Evolutionary conservation across 2,797 vertebrate species (phyloP).

Genomic region (Danio aesculapii): DNA sequence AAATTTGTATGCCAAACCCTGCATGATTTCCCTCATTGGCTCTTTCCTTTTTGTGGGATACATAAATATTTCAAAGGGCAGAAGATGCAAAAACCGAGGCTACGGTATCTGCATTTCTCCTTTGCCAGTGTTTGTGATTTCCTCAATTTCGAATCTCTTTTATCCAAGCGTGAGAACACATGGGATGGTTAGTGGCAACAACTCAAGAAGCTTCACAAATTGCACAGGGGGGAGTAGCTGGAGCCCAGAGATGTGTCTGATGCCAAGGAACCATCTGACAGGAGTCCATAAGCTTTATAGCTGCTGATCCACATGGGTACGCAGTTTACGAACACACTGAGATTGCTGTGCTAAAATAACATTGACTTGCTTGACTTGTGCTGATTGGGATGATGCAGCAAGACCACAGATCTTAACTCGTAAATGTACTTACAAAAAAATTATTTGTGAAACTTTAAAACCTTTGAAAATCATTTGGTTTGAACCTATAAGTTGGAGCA

Average conservation of each 20-base stretch:
- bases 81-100: constrained; percentile 11
- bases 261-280: constrained; percentile 17
- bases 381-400: constrained; percentile 12
- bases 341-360: constrained; percentile 44
- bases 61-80: constrained; percentile 26
- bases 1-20: not conserved
- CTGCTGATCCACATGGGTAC: constrained; percentile 13
- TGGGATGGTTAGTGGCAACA: constrained; percentile 12
- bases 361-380: constrained; percentile 46
- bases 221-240: constrained; percentile 27
- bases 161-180: constrained; percentile 3
- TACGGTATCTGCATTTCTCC: not conserved
- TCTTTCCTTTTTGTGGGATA: not conserved
- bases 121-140: constrained; percentile 11
- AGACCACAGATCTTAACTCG: constrained; percentile 17
- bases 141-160: constrained; percentile 9
- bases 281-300: constrained; percentile 33
- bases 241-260: constrained; percentile 12
- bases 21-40: constrained; percentile 3
- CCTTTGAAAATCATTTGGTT: no score
- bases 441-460: no score
- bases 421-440: not conserved
- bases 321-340: constrained; percentile 33
- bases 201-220: constrained; percentile 38
- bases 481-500: no score